These are phyloP conservation scores for Larimichthys crocea DNA, from an alignment of 2,113 vertebrate genomes.

Conservation along the genomic window DNA sequence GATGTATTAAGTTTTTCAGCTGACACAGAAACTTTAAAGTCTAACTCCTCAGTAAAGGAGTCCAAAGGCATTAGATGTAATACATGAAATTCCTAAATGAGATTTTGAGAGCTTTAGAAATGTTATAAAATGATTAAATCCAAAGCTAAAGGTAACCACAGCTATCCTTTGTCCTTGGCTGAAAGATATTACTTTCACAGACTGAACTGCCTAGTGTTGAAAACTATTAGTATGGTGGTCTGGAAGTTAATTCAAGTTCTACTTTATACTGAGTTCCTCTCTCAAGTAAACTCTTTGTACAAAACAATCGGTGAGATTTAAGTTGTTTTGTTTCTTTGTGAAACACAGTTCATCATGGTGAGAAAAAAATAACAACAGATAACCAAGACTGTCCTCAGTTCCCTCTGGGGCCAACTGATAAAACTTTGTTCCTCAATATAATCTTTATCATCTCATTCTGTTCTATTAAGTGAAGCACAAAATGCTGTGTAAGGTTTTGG, in stretches of 20 bases:
- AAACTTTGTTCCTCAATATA: slow-evolving; percentile 12
- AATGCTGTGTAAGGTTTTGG: slow-evolving; percentile 39
- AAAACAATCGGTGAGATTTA: slow-evolving; percentile 46
- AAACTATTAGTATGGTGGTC: background rate
- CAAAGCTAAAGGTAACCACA: background rate
- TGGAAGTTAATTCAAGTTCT: slow-evolving; percentile 13
- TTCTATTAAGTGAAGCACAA: slow-evolving; percentile 40
- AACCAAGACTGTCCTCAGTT: slow-evolving; percentile 9
- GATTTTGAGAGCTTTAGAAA: background rate
- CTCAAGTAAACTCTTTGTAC: slow-evolving; percentile 23
- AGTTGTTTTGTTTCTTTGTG: slow-evolving; percentile 52
- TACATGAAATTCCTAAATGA: background rate
- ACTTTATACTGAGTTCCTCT: slow-evolving; percentile 4
- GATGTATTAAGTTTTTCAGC: background rate
- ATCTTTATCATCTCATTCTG: slow-evolving; percentile 58
- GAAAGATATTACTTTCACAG: background rate
- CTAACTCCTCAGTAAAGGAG: background rate
- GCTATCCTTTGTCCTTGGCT: background rate
- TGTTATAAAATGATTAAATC: background rate
- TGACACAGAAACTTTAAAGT: background rate
- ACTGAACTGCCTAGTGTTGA: background rate
- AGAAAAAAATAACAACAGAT: slow-evolving; percentile 44
- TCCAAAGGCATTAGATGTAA: background rate
- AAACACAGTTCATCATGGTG: slow-evolving; percentile 40
- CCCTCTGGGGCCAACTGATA: slow-evolving; percentile 32